Evolutionary conservation across 2,113 vertebrate species (phyloP), one percentile per base, ranked within the genome.

Genomic region (Craseonycteris thonglongyai): DNA sequence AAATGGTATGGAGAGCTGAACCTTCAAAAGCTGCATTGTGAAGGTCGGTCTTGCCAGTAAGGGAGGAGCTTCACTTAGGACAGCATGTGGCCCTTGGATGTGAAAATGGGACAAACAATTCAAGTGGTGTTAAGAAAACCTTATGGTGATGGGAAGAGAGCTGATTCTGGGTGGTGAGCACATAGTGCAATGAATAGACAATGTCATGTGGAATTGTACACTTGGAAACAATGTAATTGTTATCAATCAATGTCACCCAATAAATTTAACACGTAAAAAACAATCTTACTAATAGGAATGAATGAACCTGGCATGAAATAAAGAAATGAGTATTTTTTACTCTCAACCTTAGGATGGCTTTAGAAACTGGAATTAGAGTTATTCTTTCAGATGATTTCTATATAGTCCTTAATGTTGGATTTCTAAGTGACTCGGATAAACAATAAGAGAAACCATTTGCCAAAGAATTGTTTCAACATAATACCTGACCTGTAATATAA

Each of bases 11-110:
- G 47, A 65, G 18, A 69, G 19, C 49, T 9, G 4, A 0, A 54
- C 13, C 2, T 51, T 61, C 2, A 7, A 21, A 28, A 51, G 0
- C 9, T 47, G 6, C 33, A 30, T 74, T 75, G 16, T 5, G 38
- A 81, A 78, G 24, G 18, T 26, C 68, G 22, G 42, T 1, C 21
- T 90, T 81, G 33, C 3, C 11, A 38, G 47, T 11, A 40, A 63
- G 28, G 14, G 30, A 66, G 28, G 5, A 26, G 2, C 13, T 84
- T 35, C 45, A 33, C 15, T 35, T 21, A 49, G 40, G 7, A 54
- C 0, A 63, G 0, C 5, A 2, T 11, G 6, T 30, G 10, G 14
- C 8, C 21, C 42, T 38, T 59, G 33, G 28, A 38, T 51, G 4
- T 3, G n/a, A 83, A 49, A 26, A 42, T 1, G 24, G 28, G 80